Conservation (phyloP, 2,113 vertebrate genomes). For the Dermatemys mawii region DNA sequence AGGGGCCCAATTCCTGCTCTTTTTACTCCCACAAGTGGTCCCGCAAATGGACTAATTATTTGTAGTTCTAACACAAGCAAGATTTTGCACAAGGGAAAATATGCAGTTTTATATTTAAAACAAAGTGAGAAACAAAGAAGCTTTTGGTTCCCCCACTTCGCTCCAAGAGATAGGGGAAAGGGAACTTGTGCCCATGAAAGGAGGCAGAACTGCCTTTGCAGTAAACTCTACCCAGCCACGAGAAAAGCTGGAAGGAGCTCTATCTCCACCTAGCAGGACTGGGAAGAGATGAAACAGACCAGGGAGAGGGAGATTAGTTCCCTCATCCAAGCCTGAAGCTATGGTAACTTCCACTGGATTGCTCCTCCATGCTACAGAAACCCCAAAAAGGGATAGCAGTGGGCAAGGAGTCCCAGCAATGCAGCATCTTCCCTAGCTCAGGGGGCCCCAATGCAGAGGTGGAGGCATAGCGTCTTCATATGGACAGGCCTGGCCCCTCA, state of each 20-base stretch:
- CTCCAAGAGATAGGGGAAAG: background rate
- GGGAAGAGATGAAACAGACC: background rate
- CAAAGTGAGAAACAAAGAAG: accelerated
- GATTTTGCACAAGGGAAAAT: slow-evolving; percentile 44
- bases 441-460: background rate
- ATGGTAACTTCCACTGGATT: slow-evolving; percentile 41
- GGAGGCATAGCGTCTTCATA: background rate
- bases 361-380: slow-evolving; percentile 47
- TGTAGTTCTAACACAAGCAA: slow-evolving; percentile 28
- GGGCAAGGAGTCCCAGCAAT: slow-evolving; percentile 17
- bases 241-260: background rate
- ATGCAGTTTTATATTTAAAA: background rate
- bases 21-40: slow-evolving; percentile 1
- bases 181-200: background rate
- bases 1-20: slow-evolving; percentile 48
- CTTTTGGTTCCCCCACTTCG: slow-evolving; percentile 13
- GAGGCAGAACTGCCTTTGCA: background rate
- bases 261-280: slow-evolving; percentile 8
- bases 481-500: background rate
- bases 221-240: accelerated
- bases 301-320: background rate
- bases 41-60: background rate
- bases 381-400: background rate
- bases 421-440: background rate
- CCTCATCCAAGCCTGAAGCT: background rate